Conservation (phyloP, 2,888 invertebrate species). For the Drosophila quinaria region DNA sequence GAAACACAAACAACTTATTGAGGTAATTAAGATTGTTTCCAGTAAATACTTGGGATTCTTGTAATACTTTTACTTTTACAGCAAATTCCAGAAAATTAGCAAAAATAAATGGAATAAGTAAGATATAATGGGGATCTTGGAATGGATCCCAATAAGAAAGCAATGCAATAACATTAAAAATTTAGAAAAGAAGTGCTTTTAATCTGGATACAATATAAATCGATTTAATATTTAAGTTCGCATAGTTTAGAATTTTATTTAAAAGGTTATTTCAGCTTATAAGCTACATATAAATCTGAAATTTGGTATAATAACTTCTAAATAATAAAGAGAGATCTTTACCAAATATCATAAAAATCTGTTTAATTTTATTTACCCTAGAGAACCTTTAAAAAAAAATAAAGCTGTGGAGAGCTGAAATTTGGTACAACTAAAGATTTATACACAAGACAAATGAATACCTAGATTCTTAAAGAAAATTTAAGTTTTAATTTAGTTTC, state of each 20-base stretch:
- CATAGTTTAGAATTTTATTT: not conserved
- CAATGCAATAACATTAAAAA: not conserved
- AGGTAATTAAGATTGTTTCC: constrained; percentile 19
- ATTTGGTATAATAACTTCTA: not conserved
- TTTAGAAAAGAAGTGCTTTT: not conserved
- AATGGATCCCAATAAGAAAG: not conserved
- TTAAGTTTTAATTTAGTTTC: not conserved
- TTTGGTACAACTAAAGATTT: not conserved
- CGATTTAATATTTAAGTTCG: not conserved
- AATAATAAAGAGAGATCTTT: not conserved
- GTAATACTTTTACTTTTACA: constrained; percentile 6
- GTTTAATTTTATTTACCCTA: not conserved
- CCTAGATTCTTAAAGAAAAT: not conserved
- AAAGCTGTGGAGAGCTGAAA: not conserved
- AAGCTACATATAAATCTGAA: not conserved
- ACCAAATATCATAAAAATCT: not conserved
- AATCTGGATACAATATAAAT: rapidly evolving
- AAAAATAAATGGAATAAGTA: not conserved
- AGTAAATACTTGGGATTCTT: constrained; percentile 17
- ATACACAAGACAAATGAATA: not conserved
- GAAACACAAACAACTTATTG: constrained; percentile 21
- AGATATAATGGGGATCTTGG: not conserved
- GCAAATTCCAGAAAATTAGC: constrained; percentile 11
- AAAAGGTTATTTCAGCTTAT: not conserved
- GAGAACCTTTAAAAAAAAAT: not conserved